phyloP scores from a whole-genome alignment of 64 coral and sea anemone genomes.

The Hydrozoanthus tunicans region DNA sequence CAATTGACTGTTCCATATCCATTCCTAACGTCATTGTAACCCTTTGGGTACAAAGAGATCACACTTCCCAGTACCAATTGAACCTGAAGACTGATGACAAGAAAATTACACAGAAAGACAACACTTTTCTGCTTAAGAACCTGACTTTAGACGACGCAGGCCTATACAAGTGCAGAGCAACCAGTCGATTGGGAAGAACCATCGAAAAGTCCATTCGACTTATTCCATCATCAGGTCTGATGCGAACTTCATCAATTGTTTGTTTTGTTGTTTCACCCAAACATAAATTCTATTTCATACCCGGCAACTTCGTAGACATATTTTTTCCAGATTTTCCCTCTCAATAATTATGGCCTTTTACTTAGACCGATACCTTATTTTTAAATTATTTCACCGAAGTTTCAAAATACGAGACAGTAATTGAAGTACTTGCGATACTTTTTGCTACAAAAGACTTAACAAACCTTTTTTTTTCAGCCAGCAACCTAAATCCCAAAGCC shows the following conservation, averaged over 20 bases:
- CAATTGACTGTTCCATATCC: conserved; percentile 27
- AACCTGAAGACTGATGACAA: not conserved
- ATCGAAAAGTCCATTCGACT: conserved; percentile 15
- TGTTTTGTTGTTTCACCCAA: not conserved
- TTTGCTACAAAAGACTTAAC: not conserved
- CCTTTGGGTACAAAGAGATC: not conserved
- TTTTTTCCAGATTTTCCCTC: too few species aligned
- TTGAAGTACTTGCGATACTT: too few species aligned
- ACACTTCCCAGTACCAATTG: not conserved
- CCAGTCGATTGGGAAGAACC: not conserved
- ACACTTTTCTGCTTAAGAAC: not conserved
- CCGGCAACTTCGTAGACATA: too few species aligned
- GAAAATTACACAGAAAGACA: not conserved
- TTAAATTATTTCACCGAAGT: not conserved
- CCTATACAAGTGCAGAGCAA: not conserved
- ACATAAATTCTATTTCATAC: too few species aligned
- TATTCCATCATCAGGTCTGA: not conserved
- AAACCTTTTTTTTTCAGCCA: conserved; percentile 25
- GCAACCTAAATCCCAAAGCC: conserved; percentile 48
- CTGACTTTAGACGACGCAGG: not conserved
- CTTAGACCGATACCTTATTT: not conserved
- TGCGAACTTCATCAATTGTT: conserved; percentile 41
- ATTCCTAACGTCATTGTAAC: conserved; percentile 11
- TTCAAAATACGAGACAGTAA: not conserved
- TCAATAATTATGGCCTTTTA: too few species aligned